Base-by-base conservation (phyloP, 2,888 invertebrate species). In the Pachycephus smyrnensis region DNA sequence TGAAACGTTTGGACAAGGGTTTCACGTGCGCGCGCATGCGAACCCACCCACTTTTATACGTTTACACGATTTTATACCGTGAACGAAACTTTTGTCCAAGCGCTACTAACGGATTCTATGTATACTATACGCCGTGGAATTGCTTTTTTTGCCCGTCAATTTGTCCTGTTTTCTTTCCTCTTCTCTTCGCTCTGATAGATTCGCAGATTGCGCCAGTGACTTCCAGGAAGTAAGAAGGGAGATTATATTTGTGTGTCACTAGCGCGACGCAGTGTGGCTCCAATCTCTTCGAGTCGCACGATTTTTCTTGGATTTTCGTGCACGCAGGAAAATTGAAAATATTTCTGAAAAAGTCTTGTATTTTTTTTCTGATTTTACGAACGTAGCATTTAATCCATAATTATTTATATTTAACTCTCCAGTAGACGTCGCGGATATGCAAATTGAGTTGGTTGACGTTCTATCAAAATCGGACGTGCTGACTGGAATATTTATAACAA, bases 21-120 rank as follows among this genome's bases (percentile, higher is more conserved):
- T 87, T 82, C 76, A 76, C 79, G 78, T 82, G 80, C 81, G 80
- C 82, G 82, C 79, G 82, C 80, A 84, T 55, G 55, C 23, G 2
- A 23, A 55, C 55, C 55, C 23, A 55, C 77, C 80, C 82, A 87
- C 85, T 90, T 90, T 90, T 90, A 89, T 90, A 90, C 86, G 88
- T 90, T 90, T 90, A 88, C 89, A 90, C 86, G 76, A 81, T 88
- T 88, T 87, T 86, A 81, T 83, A 86, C 82, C 79, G 76, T 78
- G 78, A 82, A 76, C 76, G 69, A 86, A 55, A 88, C 86, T 88
- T 86, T 86, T 88, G 87, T 84, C 86, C 85, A 82, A 81, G 84
- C 81, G 80, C 80, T 31, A 55, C 23, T 9, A 55, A 55, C 55
- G 23, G 23, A 55, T 55, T 55, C 23, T 55, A 55, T 55, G 55